These are phyloP conservation scores for Eonycteris spelaea DNA, from an alignment of 2,113 vertebrate genomes.

Conservation along the genomic window DNA sequence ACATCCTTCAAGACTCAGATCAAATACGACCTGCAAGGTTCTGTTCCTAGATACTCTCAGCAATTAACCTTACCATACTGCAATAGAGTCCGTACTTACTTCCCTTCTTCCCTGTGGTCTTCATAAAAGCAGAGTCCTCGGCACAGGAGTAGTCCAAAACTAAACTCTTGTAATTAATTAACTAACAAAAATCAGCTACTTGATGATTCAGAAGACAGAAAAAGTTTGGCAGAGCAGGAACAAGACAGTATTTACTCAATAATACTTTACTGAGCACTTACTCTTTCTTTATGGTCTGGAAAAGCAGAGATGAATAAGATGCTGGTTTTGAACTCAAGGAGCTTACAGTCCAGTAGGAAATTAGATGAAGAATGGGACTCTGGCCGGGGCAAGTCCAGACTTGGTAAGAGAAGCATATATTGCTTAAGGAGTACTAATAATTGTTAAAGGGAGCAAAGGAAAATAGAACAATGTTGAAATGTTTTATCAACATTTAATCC, in stretches of 20 bases:
- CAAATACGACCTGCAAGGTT: not conserved
- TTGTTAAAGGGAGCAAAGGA: constrained; percentile 29
- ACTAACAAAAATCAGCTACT: not conserved
- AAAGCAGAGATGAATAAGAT: not conserved
- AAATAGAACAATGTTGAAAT: not conserved
- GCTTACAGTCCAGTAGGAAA: not conserved
- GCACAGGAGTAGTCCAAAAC: not conserved
- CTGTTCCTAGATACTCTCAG: not conserved
- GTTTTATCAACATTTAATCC: constrained; percentile 27
- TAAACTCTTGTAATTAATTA: not conserved
- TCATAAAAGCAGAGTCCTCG: not conserved
- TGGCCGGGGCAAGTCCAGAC: not conserved
- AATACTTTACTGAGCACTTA: not conserved
- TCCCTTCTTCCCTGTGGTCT: not conserved
- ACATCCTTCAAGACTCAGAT: not conserved
- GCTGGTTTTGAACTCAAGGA: not conserved
- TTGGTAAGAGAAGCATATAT: constrained; percentile 12
- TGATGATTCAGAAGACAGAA: not conserved
- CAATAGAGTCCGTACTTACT: not conserved
- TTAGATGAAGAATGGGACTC: not conserved
- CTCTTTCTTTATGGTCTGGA: not conserved
- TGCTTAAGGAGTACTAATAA: constrained; percentile 15
- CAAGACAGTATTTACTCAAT: not conserved
- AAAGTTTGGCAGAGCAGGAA: not conserved
- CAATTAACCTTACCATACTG: not conserved